Evolutionary conservation across 2,888 invertebrate genomes (phyloP), one percentile per base, ranked within the genome.

Genomic region (Chloroclystis v-ata): DNA sequence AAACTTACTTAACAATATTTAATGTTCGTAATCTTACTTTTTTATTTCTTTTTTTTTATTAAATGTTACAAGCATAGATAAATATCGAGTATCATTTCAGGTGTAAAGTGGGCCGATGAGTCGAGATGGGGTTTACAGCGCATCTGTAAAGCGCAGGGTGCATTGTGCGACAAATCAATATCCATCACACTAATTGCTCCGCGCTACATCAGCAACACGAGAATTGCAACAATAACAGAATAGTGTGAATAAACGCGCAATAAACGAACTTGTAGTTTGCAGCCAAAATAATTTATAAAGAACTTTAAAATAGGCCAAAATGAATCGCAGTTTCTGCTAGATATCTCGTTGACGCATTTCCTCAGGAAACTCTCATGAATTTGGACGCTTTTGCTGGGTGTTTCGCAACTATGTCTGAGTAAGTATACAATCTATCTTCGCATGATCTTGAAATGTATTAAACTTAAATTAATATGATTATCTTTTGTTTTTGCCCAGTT

Each of bases 301-400:
- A 57, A 54, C 37, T 45, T 41, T 29, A 47, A 20, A 41, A 39
- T 45, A 47, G 46, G 41, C 49, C 57, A 40, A 63, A 59, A 73
- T 74, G 68, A 73, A 56, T 69, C 69, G 70, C 72, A 67, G 60
- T 64, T 68, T 62, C 49, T 50, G 41, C 29, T 33, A 47, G 52
- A 42, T 45, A 54, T 54, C 42, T 49, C 44, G 43, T 57, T 56
- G 50, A 58, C 61, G 60, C 59, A 56, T 52, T 57, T 48, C 28
- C 29, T 28, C 12, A n/a, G 45, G 25, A 41, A 51, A 24, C 16
- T 43, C 43, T 11, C 13, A 45, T 32, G 40, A 40, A 37, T 20
- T 37, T 39, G 8, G 14, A 49, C 35, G 43, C 33, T 10, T 16
- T 5, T 43, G 40, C 13, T 28, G 46, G 13, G 11, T 48, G 25